phyloP scores from a whole-genome alignment of 2,797 vertebrate genomes.

The Rhyacichthys aspro region DNA sequence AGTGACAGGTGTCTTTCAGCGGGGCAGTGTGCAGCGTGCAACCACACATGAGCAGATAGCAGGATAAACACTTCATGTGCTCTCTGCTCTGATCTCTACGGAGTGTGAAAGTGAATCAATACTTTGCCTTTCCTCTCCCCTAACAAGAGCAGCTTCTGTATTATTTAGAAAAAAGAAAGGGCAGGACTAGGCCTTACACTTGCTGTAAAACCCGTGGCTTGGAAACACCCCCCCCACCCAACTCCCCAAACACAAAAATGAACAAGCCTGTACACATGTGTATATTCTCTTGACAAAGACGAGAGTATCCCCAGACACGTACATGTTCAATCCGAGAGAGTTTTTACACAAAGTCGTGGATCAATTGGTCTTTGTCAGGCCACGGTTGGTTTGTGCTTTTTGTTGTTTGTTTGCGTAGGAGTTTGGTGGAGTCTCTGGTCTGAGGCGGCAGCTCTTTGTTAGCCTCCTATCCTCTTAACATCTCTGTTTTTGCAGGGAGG shows the following conservation, averaged over 20 bases:
- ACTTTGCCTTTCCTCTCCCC: conserved; percentile 19
- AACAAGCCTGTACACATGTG: not conserved
- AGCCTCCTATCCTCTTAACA: conserved; percentile 56
- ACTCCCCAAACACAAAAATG: conserved; percentile 7
- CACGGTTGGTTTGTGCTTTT: conserved; percentile 20
- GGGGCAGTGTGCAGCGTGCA: not conserved
- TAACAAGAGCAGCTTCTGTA: conserved; percentile 42
- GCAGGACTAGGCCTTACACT: conserved; percentile 13
- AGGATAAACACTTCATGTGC: conserved; percentile 2
- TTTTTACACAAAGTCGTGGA: conserved; percentile 35
- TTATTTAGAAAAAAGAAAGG: conserved; percentile 32
- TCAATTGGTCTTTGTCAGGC: conserved; percentile 52
- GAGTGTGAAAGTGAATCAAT: conserved; percentile 43
- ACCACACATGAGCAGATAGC: conserved; percentile 4
- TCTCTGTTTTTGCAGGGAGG: conserved; percentile 41
- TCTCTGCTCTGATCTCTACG: conserved; percentile 20
- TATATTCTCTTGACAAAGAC: conserved; percentile 12
- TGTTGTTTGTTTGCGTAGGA: conserved; percentile 55
- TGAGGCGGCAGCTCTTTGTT: conserved; percentile 48
- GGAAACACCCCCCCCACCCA: not conserved
- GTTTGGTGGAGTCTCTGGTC: conserved; percentile 27
- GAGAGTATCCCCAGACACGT: not conserved
- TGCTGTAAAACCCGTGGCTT: not conserved
- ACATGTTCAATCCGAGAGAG: conserved; percentile 10
- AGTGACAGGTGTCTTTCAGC: conserved; percentile 28